Percentiles rank a stretch among this genome's conserved stretches.
These are phyloP conservation scores for Caenorhabditis doughertyi DNA, from an alignment of 2,888 invertebrate genomes.

Conservation along the genomic window DNA sequence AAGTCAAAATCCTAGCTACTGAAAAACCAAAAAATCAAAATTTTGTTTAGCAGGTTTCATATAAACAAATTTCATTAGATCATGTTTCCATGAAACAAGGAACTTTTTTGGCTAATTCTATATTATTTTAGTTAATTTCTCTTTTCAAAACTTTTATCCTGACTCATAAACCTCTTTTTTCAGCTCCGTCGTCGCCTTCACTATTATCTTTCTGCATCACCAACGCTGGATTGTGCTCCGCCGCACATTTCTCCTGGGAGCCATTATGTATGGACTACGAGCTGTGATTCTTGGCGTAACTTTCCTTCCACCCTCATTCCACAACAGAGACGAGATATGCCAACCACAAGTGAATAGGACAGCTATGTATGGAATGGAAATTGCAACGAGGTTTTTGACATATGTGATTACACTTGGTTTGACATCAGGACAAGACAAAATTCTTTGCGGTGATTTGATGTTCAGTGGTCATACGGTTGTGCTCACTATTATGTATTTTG, in stretches of 20 bases:
- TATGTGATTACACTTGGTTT: conserved; percentile 82
- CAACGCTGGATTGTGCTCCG: conserved; percentile 79
- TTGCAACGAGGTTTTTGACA: conserved; percentile 79
- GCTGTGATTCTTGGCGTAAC: conserved; percentile 76
- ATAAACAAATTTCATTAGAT: no score
- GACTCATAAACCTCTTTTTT: conserved; percentile 52
- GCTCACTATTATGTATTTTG: conserved; percentile 81
- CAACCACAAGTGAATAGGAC: conserved; percentile 81
- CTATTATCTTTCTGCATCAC: conserved; percentile 80
- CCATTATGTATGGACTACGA: conserved; percentile 77
- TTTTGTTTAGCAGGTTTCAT: no score
- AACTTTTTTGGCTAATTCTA: no score
- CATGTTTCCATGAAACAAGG: no score
- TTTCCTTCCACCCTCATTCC: conserved; percentile 81
- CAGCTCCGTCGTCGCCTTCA: conserved; percentile 80
- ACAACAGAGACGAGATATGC: conserved; percentile 81
- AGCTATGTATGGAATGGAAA: conserved; percentile 81
- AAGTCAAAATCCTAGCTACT: no score
- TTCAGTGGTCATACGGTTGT: conserved; percentile 82
- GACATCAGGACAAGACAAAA: conserved; percentile 81
- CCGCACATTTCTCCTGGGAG: conserved; percentile 80
- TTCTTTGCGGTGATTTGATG: conserved; percentile 83
- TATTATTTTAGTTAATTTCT: no score
- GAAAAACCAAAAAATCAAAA: no score
- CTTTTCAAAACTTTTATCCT: not conserved